Percentiles rank a stretch among this genome's conserved stretches.
Conservation (phyloP, 2,888 invertebrate species). For the Spisula solida region DNA sequence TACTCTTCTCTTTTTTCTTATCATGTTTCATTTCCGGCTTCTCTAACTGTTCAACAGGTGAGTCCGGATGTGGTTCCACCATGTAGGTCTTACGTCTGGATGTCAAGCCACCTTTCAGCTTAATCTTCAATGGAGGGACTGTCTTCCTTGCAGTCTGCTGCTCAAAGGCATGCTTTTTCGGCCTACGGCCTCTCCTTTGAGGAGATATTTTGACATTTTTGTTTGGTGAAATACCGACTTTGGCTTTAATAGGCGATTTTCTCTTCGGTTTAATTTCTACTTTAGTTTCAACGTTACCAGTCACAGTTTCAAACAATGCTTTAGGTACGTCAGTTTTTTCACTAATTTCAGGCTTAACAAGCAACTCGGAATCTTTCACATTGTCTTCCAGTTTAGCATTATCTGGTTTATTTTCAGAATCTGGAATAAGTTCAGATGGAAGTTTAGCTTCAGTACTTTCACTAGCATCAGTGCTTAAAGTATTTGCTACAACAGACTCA, state of each 20-base stretch:
- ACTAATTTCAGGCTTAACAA: not conserved
- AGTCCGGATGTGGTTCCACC: slow-evolving; percentile 58
- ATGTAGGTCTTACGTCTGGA: slow-evolving; percentile 66
- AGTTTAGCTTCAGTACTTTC: not conserved
- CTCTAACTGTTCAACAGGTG: slow-evolving; percentile 33
- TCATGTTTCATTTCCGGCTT: slow-evolving; percentile 42
- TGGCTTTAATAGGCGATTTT: slow-evolving; percentile 29
- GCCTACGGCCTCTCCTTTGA: slow-evolving; percentile 33
- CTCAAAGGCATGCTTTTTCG: slow-evolving; percentile 38
- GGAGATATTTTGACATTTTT: slow-evolving; percentile 45
- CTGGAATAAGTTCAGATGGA: not conserved
- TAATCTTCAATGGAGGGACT: slow-evolving; percentile 71
- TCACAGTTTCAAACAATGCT: slow-evolving; percentile 10
- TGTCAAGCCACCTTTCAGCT: slow-evolving; percentile 58
- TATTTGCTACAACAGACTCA: not conserved
- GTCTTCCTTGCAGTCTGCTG: slow-evolving; percentile 71
- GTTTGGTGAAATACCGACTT: slow-evolving; percentile 46
- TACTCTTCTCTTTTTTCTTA: slow-evolving; percentile 50
- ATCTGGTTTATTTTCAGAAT: not conserved
- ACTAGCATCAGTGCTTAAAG: not conserved
- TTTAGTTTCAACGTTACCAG: not conserved
- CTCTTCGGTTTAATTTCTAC: slow-evolving; percentile 10
- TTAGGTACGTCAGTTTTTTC: slow-evolving; percentile 14
- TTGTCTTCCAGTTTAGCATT: not conserved
- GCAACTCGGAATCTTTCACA: not conserved